Percentiles rank a stretch among this genome's conserved stretches.
Evolutionary conservation across 2,113 vertebrate genomes (phyloP).

Genomic region (Cygnus buccinator): DNA sequence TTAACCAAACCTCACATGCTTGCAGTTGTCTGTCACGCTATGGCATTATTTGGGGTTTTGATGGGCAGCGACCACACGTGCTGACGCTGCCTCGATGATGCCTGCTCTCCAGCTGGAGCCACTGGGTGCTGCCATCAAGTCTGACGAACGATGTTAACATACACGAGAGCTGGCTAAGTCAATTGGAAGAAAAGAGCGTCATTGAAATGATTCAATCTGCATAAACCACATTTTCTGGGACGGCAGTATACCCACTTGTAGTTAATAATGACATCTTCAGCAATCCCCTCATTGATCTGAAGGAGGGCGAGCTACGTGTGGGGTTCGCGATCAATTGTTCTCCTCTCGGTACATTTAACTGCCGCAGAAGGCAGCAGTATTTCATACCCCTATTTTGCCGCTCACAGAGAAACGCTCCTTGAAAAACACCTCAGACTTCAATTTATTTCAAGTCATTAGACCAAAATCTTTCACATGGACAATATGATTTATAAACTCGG

Average conservation of each 20-base stretch:
- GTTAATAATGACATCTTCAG: constrained; percentile 22
- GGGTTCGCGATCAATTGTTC: constrained; percentile 15
- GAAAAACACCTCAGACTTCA: constrained; percentile 32
- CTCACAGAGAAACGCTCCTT: background rate
- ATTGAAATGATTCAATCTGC: background rate
- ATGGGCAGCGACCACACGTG: background rate
- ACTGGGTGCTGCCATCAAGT: background rate
- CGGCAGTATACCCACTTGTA: background rate
- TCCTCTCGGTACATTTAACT: background rate
- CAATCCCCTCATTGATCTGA: background rate
- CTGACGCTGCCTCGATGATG: background rate
- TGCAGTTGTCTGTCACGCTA: rapidly evolving
- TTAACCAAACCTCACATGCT: background rate
- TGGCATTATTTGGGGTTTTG: rapidly evolving
- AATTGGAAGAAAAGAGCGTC: background rate
- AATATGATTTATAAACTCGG: constrained; percentile 33
- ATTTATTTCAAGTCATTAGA: constrained; percentile 51
- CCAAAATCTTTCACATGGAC: background rate
- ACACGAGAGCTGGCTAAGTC: background rate
- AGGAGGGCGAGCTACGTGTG: background rate
- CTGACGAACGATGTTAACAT: rapidly evolving
- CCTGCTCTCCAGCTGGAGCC: background rate
- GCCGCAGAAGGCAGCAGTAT: background rate
- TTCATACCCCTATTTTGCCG: background rate
- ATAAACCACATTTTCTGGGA: background rate